Percentiles rank a stretch among this genome's conserved stretches.
phyloP scores from a whole-genome alignment of 2,888 invertebrate species.

The Heliconius sara region DNA sequence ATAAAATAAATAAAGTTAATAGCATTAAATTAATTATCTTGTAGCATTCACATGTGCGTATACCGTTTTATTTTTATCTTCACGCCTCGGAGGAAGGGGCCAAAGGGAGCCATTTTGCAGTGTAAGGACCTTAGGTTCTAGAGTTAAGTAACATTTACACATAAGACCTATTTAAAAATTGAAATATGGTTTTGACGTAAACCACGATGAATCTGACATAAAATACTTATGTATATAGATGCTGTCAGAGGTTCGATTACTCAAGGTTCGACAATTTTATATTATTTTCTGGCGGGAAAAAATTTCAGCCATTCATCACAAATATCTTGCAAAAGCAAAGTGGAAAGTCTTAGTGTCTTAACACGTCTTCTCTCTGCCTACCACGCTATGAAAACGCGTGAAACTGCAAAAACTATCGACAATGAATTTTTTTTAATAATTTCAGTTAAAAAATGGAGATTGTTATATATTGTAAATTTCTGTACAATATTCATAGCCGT shows the following conservation, averaged over 20 bases:
- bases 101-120: neutral
- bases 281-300: too few species aligned
- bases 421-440: neutral
- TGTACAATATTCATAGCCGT: slow-evolving; percentile 23
- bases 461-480: neutral
- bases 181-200: neutral
- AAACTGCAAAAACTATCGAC: neutral
- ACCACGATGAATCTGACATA: too few species aligned
- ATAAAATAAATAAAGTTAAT: too few species aligned
- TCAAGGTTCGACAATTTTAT: too few species aligned
- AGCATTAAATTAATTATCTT: too few species aligned
- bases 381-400: too few species aligned
- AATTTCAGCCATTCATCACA: too few species aligned
- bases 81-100: neutral
- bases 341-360: too few species aligned
- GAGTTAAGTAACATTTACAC: neutral
- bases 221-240: too few species aligned
- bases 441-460: neutral
- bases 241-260: too few species aligned
- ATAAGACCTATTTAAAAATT: neutral
- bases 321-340: too few species aligned
- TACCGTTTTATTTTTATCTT: slow-evolving; percentile 1
- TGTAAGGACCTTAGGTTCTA: neutral
- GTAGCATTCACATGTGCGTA: neutral
- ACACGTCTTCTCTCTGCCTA: too few species aligned